These are phyloP conservation scores for Petrophora chlorosata DNA, from an alignment of 2,888 invertebrate species.

Conservation along the genomic window DNA sequence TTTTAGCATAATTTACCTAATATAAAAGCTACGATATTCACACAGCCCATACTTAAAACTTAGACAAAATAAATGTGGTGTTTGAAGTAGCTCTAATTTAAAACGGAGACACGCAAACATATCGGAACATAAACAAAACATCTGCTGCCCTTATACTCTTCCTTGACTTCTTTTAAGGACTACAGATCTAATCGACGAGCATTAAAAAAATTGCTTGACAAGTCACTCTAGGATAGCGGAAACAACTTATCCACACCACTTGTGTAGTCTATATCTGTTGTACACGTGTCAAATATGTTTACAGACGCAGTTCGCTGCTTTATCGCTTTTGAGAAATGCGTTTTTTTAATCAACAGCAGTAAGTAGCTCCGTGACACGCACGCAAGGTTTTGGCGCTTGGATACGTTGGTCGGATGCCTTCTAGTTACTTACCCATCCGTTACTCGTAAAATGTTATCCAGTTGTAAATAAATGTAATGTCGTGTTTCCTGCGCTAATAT, in stretches of 20 bases:
- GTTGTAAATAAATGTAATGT: constrained; percentile 21
- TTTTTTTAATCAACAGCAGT: constrained; percentile 49
- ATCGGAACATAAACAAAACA: constrained; percentile 46
- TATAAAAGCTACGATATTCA: no score
- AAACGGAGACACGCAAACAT: constrained; percentile 4
- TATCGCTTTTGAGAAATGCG: constrained; percentile 55
- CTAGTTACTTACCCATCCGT: constrained; percentile 29
- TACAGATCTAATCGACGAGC: constrained; percentile 47
- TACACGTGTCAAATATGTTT: constrained; percentile 73
- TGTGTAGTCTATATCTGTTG: constrained; percentile 57
- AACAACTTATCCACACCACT: constrained; percentile 62
- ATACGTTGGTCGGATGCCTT: constrained; percentile 23
- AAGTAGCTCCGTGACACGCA: constrained; percentile 40
- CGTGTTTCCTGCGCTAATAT: constrained; percentile 25
- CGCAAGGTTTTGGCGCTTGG: constrained; percentile 42
- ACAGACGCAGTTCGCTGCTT: constrained; percentile 59
- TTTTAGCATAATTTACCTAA: no score
- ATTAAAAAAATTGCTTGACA: constrained; percentile 51
- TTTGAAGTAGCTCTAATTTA: constrained; percentile 4
- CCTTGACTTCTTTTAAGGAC: constrained; percentile 46
- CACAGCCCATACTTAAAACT: no score
- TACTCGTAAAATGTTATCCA: constrained; percentile 24
- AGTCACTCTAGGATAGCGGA: constrained; percentile 57
- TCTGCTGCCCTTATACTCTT: constrained; percentile 43
- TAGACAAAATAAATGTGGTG: not conserved